Percentiles rank a stretch among this genome's conserved stretches.
Evolutionary conservation across 2,113 vertebrate species (phyloP).

Genomic region (Cathartes aura): DNA sequence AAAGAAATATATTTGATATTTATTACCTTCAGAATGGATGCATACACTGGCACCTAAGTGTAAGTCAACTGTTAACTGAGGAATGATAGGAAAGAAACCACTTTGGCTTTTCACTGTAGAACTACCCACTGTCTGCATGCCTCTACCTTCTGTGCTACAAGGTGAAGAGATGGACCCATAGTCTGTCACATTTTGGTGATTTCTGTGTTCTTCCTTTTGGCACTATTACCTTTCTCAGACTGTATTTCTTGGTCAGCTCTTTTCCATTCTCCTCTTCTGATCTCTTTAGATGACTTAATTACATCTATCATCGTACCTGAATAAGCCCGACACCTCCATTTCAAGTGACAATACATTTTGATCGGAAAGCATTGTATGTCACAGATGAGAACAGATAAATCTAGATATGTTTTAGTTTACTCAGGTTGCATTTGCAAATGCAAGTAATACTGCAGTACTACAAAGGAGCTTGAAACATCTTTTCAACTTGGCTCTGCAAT

Average conservation of each 20-base stretch:
- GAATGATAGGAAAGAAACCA: neutral
- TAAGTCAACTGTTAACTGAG: neutral
- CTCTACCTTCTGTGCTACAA: neutral
- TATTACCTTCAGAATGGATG: neutral
- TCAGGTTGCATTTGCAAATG: neutral
- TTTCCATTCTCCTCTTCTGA: neutral
- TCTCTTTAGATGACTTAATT: neutral
- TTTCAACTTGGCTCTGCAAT: neutral
- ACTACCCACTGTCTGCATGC: neutral
- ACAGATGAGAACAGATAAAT: slow-evolving; percentile 4
- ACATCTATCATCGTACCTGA: neutral
- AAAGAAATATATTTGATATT: neutral
- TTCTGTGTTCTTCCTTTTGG: neutral
- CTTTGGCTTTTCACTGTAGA: neutral
- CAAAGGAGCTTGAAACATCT: neutral
- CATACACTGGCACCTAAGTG: neutral
- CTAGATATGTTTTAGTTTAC: neutral
- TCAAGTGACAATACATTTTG: neutral
- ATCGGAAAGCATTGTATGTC: neutral
- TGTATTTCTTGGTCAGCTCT: neutral
- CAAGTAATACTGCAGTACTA: neutral
- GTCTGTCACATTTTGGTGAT: neutral
- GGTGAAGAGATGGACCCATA: neutral
- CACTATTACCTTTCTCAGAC: neutral
- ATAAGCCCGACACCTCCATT: neutral